Evolutionary conservation across 2,797 vertebrate species (phyloP), one percentile per base, ranked within the genome.

Genomic region (Etheostoma perlongum): DNA sequence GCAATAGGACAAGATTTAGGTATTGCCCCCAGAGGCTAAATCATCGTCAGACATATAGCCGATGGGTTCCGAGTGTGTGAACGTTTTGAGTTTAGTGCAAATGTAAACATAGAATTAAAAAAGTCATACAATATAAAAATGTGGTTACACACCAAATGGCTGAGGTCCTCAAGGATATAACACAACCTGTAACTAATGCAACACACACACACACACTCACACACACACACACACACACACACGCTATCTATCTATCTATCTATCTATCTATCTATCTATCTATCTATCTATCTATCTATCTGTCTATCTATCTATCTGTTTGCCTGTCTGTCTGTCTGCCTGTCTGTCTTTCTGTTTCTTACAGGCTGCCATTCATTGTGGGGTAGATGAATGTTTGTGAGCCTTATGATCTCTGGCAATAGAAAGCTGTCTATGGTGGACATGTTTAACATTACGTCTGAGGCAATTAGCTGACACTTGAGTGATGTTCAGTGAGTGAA

Each of bases 381-480:
- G 42, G 63, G 60, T 75, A 76, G 74, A 74, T 80, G 16, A 76
- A 52, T 46, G 71, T 63, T 71, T 82, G 72, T 51, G 51, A 62
- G 85, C 36, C 13, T 71, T 46, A 72, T 55, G 76, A 30, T 69
- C 25, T 63, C 47, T 44, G 58, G 72, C 72, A 81, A 67, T 23
- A 71, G 46, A 51, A 55, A 75, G 4, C 68, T 86, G 83, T 88
- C 82, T 80, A 75, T 2, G 44, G 16, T 40, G 76, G 72, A 60
- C 14, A 44, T 74, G 74, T 87, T 80, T 78, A 40, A 81, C 79
- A 82, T 47, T 6, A 30, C 27, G 25, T 53, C 61, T 11, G 25
- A 23, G 80, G 53, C 48, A 40, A 46, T 63, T 46, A 30, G 44
- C 57, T 79, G 89, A 84, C 86, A 85, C 36, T 69, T 14, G 72